phyloP scores from a whole-genome alignment of 2,797 vertebrate genomes.

The Microctenopoma stevenorrisi region DNA sequence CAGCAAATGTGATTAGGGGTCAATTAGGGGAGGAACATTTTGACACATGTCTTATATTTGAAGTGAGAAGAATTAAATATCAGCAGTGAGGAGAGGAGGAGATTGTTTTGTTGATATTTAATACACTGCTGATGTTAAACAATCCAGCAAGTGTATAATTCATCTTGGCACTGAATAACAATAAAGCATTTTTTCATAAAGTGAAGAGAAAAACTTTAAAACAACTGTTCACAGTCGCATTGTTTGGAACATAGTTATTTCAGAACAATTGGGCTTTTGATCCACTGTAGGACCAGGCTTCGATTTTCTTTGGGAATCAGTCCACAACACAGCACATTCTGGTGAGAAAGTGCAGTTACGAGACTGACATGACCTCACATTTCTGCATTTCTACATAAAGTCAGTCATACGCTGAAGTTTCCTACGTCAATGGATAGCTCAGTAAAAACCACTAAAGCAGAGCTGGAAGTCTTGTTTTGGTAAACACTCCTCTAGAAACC shows the following conservation, averaged over 20 bases:
- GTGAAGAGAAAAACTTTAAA: not conserved
- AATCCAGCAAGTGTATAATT: conserved; percentile 21
- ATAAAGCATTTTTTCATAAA: conserved; percentile 2
- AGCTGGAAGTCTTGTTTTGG: conserved; percentile 78
- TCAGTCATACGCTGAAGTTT: conserved; percentile 55
- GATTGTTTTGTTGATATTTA: conserved; percentile 46
- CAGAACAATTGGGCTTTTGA: conserved; percentile 34
- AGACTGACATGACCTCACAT: conserved; percentile 67
- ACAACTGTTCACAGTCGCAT: conserved; percentile 29
- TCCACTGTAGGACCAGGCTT: conserved; percentile 44
- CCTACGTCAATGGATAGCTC: conserved; percentile 78
- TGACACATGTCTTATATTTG: conserved; percentile 81
- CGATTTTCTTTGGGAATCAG: conserved; percentile 48
- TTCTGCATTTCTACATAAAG: conserved; percentile 65
- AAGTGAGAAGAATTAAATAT: conserved; percentile 68
- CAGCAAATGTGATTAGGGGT: conserved; percentile 79
- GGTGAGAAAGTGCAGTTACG: conserved; percentile 69
- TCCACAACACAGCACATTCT: conserved; percentile 54
- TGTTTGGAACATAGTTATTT: conserved; percentile 33
- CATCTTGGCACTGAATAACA: conserved; percentile 12
- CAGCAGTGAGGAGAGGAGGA: conserved; percentile 36
- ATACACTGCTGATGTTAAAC: conserved; percentile 43
- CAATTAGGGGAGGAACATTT: conserved; percentile 76
- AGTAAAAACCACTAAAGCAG: conserved; percentile 73
- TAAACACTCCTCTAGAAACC: conserved; percentile 83